Conservation (phyloP, 2,888 invertebrate genomes). For the Agrypnus murinus region DNA sequence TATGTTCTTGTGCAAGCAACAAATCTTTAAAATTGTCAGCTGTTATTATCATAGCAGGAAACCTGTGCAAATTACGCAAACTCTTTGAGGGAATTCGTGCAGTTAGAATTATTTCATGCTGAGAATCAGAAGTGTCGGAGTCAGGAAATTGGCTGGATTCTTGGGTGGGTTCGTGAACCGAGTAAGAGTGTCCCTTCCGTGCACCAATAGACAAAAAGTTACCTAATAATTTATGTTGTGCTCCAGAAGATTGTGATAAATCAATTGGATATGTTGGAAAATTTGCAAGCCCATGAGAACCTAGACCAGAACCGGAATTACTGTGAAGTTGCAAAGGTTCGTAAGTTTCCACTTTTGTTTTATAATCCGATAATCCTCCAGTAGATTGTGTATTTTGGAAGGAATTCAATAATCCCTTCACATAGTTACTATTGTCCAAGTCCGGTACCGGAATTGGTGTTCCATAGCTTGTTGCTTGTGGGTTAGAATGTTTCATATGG, state of each 20-base stretch:
- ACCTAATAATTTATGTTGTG: constrained; percentile 4
- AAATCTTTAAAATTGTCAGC: neutral
- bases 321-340: neutral
- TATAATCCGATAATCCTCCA: neutral
- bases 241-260: constrained; percentile 9
- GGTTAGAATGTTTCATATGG: neutral
- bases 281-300: constrained; percentile 17
- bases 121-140: constrained; percentile 1
- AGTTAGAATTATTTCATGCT: neutral
- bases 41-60: constrained; percentile 1
- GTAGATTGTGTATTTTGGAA: too few relatives aligned
- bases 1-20: neutral
- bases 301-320: neutral
- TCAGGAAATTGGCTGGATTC: constrained; percentile 4
- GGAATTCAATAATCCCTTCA: too few relatives aligned
- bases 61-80: neutral
- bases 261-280: constrained; percentile 36
- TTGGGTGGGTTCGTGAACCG: constrained; percentile 5
- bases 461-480: constrained; percentile 52
- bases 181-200: neutral
- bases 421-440: too few relatives aligned
- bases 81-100: neutral
- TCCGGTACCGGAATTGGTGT: constrained; percentile 52
- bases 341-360: constrained; percentile 23
- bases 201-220: neutral